A percentile compares a stretch with the other conserved stretches of the same genome.
Evolutionary conservation across 2,888 invertebrate species (phyloP).

Genomic region (Hermaeophaga mercurialis): DNA sequence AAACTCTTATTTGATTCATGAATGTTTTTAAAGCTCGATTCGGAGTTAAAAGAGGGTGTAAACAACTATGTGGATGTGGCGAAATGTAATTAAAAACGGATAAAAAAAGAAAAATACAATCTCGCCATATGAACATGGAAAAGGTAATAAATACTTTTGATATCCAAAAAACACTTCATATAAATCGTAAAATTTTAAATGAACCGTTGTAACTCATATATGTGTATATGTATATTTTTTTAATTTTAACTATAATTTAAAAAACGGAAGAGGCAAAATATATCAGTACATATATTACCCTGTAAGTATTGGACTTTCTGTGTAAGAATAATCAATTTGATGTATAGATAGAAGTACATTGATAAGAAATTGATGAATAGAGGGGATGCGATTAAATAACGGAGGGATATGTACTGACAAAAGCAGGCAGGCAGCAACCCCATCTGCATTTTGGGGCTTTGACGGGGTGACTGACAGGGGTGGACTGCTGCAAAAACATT

Average conservation of each 20-base stretch:
- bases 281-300: too few relatives aligned
- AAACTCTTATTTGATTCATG: slow-evolving; percentile 9
- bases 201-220: too few relatives aligned
- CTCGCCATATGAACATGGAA: too few relatives aligned
- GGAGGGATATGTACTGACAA: slow-evolving; percentile 42
- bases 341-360: slow-evolving; percentile 38
- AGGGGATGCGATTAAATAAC: slow-evolving; percentile 48
- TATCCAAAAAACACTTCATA: too few relatives aligned
- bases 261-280: too few relatives aligned
- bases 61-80: slow-evolving; percentile 3
- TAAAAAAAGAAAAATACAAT: not conserved
- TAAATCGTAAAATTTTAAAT: too few relatives aligned
- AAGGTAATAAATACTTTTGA: too few relatives aligned
- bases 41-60: slow-evolving; percentile 8
- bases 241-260: too few relatives aligned
- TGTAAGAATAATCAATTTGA: slow-evolving; percentile 27
- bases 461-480: slow-evolving; percentile 37
- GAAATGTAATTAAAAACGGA: slow-evolving; percentile 9
- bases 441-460: slow-evolving; percentile 48
- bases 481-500: not conserved
- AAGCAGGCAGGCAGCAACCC: slow-evolving; percentile 44
- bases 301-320: too few relatives aligned
- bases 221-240: too few relatives aligned
- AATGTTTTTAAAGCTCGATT: slow-evolving; percentile 5
- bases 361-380: slow-evolving; percentile 48